Percentiles rank a stretch among this genome's conserved stretches.
These are phyloP conservation scores for Orycteropus afer DNA, from an alignment of 2,113 vertebrate species.

Conservation along the genomic window DNA sequence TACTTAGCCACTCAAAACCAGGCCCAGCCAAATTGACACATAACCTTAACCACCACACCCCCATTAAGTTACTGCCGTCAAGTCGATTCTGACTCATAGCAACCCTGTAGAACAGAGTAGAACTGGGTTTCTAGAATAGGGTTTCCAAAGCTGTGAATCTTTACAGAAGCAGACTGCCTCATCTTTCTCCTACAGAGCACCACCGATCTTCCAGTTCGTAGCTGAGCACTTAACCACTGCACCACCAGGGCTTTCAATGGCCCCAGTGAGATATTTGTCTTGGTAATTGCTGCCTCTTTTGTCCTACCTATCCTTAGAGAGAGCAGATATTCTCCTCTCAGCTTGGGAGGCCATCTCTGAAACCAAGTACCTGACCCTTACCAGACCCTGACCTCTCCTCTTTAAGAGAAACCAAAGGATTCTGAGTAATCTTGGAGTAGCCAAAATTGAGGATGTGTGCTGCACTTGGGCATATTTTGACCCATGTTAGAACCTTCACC, in stretches of 20 bases:
- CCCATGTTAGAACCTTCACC: not conserved
- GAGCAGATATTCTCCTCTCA: fast-evolving
- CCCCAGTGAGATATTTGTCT: not conserved
- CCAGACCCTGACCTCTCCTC: not conserved
- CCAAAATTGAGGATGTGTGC: not conserved
- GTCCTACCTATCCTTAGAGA: not conserved
- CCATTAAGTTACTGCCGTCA: not conserved
- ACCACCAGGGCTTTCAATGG: not conserved
- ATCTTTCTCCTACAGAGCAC: not conserved
- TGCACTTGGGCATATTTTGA: not conserved
- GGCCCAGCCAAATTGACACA: too few species aligned
- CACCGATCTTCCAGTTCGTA: not conserved
- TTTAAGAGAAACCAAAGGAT: not conserved
- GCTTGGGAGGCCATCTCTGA: not conserved
- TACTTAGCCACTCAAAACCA: too few species aligned
- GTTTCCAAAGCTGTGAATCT: not conserved
- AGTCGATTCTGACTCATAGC: too few species aligned
- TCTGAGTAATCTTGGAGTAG: not conserved
- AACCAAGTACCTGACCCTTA: not conserved
- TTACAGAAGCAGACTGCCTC: not conserved
- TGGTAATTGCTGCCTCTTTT: not conserved
- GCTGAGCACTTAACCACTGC: not conserved
- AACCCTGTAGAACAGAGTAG: not conserved
- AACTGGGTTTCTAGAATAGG: not conserved
- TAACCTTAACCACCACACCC: too few species aligned